Percentiles rank a stretch among this genome's conserved stretches.
Conservation (phyloP, 2,888 invertebrate genomes). For the Sminthurides aquaticus region DNA sequence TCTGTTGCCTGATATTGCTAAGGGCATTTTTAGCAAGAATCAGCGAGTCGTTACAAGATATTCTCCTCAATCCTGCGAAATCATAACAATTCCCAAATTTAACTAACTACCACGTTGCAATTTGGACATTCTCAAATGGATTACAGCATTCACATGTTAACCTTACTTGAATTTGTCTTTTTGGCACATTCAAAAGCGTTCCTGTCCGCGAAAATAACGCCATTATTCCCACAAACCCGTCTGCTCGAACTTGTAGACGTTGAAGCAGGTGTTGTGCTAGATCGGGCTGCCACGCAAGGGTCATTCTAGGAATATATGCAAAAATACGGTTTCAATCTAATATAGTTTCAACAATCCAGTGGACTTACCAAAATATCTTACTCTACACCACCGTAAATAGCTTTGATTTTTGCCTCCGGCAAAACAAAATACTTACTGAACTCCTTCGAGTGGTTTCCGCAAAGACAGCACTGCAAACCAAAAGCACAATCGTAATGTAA, state of each 20-base stretch:
- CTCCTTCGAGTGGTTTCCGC: no score
- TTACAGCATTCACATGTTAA: background rate
- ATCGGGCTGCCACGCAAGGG: no score
- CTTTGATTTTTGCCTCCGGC: no score
- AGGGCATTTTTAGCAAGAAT: conserved; percentile 19
- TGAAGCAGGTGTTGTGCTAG: no score
- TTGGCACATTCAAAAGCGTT: conserved; percentile 19
- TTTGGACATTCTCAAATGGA: background rate
- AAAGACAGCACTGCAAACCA: no score
- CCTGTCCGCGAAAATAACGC: conserved; percentile 8
- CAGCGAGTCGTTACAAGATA: conserved; percentile 18
- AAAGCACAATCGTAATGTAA: no score
- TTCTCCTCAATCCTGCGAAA: conserved; percentile 4
- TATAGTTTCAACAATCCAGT: no score
- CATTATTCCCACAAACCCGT: conserved; percentile 19
- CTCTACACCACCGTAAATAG: no score
- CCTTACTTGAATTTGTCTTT: conserved; percentile 13
- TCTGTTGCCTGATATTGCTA: conserved; percentile 10
- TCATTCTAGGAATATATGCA: no score
- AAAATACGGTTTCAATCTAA: no score
- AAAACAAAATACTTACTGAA: no score
- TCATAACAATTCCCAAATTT: background rate
- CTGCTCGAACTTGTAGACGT: background rate
- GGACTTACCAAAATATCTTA: no score
- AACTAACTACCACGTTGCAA: background rate